phyloP scores from a whole-genome alignment of 2,113 vertebrate genomes.

The Poeciliopsis retropinna region DNA sequence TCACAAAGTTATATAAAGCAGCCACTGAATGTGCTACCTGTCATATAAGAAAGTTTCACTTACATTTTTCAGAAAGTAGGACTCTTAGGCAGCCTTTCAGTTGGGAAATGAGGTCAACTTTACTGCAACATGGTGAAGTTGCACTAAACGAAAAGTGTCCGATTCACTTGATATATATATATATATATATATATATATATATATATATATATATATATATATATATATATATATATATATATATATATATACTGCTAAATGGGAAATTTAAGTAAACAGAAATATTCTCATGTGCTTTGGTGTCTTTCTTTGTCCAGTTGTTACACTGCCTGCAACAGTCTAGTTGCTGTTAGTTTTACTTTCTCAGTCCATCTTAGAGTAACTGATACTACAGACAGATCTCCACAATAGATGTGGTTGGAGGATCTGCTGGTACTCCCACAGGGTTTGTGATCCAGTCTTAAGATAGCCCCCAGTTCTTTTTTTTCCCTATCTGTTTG shows the following conservation, averaged over 20 bases:
- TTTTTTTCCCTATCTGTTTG: background rate
- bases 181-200: too few relatives aligned
- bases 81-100: too few relatives aligned
- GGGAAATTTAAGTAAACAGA: conserved; percentile 1
- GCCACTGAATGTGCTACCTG: too few relatives aligned
- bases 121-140: too few relatives aligned
- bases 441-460: conserved; percentile 3
- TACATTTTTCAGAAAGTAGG: too few relatives aligned
- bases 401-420: background rate
- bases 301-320: too few relatives aligned
- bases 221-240: too few relatives aligned
- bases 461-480: background rate
- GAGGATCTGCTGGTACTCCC: background rate
- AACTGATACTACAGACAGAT: background rate
- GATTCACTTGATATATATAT: too few relatives aligned
- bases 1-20: too few relatives aligned
- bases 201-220: too few relatives aligned
- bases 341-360: background rate
- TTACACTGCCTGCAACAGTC: background rate
- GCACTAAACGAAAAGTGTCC: too few relatives aligned
- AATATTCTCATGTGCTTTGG: background rate
- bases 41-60: too few relatives aligned
- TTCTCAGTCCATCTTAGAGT: background rate
- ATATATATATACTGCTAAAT: background rate
- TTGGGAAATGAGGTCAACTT: background rate